A percentile compares a stretch with the other conserved stretches of the same genome.
These are phyloP conservation scores for Oreochromis niloticus DNA, from an alignment of 2,113 vertebrate species.

Conservation along the genomic window DNA sequence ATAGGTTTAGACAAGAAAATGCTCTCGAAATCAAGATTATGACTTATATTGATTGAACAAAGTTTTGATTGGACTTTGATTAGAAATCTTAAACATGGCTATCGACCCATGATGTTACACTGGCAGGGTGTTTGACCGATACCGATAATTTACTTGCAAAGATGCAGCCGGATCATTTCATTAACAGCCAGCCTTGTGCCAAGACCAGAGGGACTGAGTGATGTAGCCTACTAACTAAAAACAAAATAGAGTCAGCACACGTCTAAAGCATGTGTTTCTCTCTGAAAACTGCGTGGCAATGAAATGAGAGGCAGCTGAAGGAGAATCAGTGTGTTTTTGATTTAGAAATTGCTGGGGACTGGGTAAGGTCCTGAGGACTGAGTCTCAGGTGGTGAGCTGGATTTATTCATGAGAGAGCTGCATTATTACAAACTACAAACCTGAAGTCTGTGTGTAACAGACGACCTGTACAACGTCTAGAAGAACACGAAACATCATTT, in stretches of 20 bases:
- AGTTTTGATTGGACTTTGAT: not conserved
- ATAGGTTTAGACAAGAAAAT: not conserved
- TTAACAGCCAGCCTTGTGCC: not conserved
- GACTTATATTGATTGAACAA: not conserved
- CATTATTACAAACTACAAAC: not conserved
- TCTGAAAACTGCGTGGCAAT: not conserved
- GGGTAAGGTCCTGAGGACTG: not conserved
- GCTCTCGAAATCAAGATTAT: not conserved
- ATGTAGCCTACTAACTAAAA: not conserved
- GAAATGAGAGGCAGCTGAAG: not conserved
- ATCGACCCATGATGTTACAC: not conserved
- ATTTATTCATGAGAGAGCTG: not conserved
- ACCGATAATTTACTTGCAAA: not conserved
- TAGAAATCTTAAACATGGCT: not conserved
- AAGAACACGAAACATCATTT: not conserved
- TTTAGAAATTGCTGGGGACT: not conserved
- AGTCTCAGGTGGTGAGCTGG: not conserved
- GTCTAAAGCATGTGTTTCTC: not conserved
- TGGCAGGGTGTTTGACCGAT: not conserved
- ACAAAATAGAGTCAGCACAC: not conserved
- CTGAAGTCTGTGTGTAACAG: not conserved
- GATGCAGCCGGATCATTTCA: not conserved
- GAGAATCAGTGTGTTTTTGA: not conserved
- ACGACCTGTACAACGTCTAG: not conserved
- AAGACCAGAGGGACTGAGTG: not conserved